phyloP scores from a whole-genome alignment of 2,797 vertebrate species.

The Halcyon badia region DNA sequence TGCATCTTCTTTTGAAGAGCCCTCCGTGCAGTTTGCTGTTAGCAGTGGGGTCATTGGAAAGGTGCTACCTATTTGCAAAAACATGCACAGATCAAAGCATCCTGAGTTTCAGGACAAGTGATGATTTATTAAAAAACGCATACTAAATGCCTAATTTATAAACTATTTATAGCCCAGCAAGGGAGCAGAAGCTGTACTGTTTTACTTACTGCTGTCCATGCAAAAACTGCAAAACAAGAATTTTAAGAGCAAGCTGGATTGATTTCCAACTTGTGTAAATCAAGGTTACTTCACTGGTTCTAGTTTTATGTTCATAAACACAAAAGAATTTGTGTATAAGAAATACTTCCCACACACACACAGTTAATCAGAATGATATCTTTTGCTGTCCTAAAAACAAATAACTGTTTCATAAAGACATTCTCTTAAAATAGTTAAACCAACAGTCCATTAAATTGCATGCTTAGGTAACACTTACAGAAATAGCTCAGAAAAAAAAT shows the following conservation, averaged over 20 bases:
- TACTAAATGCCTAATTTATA: slow-evolving; percentile 28
- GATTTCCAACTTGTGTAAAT: slow-evolving; percentile 1
- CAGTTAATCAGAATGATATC: neutral
- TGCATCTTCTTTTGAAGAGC: neutral
- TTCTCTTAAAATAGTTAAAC: neutral
- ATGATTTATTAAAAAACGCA: slow-evolving; percentile 37
- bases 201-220: neutral
- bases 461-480: neutral
- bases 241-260: neutral
- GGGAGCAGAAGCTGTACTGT: neutral
- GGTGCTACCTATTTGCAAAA: neutral
- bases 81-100: slow-evolving; percentile 11
- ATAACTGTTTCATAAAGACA: neutral
- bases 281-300: neutral
- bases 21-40: neutral
- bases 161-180: slow-evolving; percentile 47
- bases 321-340: too few species aligned
- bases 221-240: slow-evolving; percentile 19
- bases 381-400: neutral
- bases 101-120: slow-evolving; percentile 1
- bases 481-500: neutral
- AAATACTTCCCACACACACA: too few species aligned
- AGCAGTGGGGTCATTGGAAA: neutral
- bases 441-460: neutral
- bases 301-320: neutral